Evolutionary conservation across 2,888 invertebrate genomes (phyloP).

Genomic region (Teinopalpus imperialis): DNA sequence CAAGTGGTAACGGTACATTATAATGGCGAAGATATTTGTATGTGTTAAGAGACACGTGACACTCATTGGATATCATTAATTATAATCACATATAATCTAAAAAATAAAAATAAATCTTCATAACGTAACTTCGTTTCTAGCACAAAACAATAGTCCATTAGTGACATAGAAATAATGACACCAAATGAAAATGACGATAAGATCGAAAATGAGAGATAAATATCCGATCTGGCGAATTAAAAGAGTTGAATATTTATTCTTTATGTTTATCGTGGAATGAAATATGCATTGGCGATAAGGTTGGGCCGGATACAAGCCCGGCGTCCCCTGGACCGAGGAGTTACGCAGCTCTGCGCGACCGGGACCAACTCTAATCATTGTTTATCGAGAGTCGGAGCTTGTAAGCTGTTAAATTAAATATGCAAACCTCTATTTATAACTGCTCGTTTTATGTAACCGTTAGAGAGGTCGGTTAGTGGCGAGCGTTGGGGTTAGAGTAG

Average conservation of each 20-base stretch:
- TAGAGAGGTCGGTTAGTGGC: constrained; percentile 26
- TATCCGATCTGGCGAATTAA: constrained; percentile 14
- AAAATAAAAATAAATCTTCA: constrained; percentile 2
- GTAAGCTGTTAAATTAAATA: constrained; percentile 37
- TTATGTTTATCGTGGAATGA: constrained; percentile 10
- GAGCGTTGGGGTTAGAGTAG: constrained; percentile 29
- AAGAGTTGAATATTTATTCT: constrained; percentile 12
- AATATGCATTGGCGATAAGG: constrained; percentile 25
- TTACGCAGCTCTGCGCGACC: constrained; percentile 6
- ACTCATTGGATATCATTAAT: not conserved
- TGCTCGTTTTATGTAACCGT: constrained; percentile 36
- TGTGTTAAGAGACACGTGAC: constrained; percentile 3
- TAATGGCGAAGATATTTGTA: not conserved
- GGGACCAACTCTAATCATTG: constrained; percentile 31
- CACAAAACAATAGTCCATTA: constrained; percentile 15
- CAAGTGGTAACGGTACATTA: not conserved
- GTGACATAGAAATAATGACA: not conserved
- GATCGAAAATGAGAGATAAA: constrained; percentile 8
- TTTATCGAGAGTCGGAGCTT: constrained; percentile 34
- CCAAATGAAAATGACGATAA: not conserved
- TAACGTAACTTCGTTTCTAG: not conserved
- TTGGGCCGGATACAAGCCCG: not conserved
- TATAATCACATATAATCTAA: not conserved
- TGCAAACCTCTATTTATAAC: constrained; percentile 36
- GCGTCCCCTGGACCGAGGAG: constrained; percentile 2